Percentiles rank a stretch among this genome's conserved stretches.
Conservation (phyloP, 2,113 vertebrate species). For the Pseudorhombus dupliciocellatus region DNA sequence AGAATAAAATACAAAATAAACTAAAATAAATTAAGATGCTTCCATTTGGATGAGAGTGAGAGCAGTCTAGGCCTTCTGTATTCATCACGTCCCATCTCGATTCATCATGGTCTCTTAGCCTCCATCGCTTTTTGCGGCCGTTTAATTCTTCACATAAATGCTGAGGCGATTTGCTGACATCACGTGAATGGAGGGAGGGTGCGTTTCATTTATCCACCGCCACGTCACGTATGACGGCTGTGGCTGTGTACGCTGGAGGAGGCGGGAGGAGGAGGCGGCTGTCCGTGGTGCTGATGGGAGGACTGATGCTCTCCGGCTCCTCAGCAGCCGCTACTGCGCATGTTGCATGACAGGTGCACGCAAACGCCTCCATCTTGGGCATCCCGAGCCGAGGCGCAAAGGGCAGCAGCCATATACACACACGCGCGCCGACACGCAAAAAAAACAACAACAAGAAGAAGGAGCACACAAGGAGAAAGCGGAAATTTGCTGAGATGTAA, state of each 20-base stretch:
- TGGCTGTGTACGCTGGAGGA: conserved; percentile 15
- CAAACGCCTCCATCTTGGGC: conserved; percentile 83
- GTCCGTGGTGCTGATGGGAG: conserved; percentile 69
- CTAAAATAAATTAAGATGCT: too few species aligned
- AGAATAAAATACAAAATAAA: too few species aligned
- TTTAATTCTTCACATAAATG: conserved; percentile 34
- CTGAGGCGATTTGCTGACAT: conserved; percentile 32
- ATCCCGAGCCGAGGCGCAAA: conserved; percentile 74
- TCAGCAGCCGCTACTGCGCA: conserved; percentile 79
- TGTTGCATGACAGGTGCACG: conserved; percentile 83
- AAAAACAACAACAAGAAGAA: conserved; percentile 45
- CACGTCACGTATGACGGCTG: conserved; percentile 38
- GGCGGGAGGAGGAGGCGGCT: conserved; percentile 55
- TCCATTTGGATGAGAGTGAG: background rate
- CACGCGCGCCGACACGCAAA: background rate
- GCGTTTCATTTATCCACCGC: conserved; percentile 1
- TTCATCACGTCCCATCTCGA: background rate
- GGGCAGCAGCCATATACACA: conserved; percentile 64
- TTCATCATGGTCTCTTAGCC: conserved; percentile 8
- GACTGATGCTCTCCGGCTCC: conserved; percentile 54
- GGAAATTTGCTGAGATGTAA: conserved; percentile 70
- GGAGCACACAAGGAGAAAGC: conserved; percentile 20
- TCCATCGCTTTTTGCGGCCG: conserved; percentile 16
- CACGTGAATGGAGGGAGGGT: conserved; percentile 12
- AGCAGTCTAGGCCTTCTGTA: background rate